Evolutionary conservation across 1,140 invertebrate genomes (phyloP), one percentile per base, ranked within the genome.

Genomic region (Brachionus rubens): DNA sequence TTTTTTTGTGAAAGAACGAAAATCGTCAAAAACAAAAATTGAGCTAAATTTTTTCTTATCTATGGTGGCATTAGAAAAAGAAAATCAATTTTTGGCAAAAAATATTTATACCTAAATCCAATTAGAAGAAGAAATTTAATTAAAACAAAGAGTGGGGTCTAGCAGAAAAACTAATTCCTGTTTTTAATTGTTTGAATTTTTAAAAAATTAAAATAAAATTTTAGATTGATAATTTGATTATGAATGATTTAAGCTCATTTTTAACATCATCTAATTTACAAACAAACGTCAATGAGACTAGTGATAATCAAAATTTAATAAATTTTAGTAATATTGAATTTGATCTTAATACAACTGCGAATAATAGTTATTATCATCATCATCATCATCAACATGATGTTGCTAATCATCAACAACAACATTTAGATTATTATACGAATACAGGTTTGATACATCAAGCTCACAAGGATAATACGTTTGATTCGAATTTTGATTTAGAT

Each of bases 231-330:
- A 59, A 65, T 65, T 65, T 43, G 40, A 65, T 65, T 65, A 65
- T 65, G 59, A 65, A 65, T 43, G 59, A 65, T 65, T 43, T 65
- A 65, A 65, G 40, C 24, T 65, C 59, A 41, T 65, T 65, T 65
- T 65, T 65, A 19, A n/a, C n/a, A n/a, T 36, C 54, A 59, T 59
- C 54, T 36, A 59, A 59, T 59, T 59, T 59, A 16, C 54, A 59
- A 36, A 33, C 30, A 36, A 33, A 59, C 7, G 28, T 33, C 19
- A 59, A 36, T 36, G 9, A 36, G 3, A 36, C 4, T 36, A 36
- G 33, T 36, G 9, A 3, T 5, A 36, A 36, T 36, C 54, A 59
- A 59, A 59, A 59, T 59, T 59, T 54, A n/a, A 54, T 28, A 14
- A 54, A 54, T 28, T 54, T 59, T 59, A 36, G 28, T 30, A 59